A percentile compares a stretch with the other conserved stretches of the same genome.
Conservation (phyloP, 2,113 vertebrate genomes). For the Nycticebus coucang region DNA sequence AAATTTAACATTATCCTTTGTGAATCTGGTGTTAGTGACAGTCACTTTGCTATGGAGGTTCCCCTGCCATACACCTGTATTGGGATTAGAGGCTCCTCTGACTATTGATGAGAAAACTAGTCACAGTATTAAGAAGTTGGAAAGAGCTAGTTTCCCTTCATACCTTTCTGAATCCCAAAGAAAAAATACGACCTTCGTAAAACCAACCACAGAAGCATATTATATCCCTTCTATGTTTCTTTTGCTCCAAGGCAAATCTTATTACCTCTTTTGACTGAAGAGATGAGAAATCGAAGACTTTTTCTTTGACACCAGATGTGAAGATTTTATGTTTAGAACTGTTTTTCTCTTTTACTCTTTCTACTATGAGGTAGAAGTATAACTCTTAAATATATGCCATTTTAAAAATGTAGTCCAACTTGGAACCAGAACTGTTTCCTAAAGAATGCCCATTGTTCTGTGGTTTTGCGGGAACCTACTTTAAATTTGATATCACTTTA, state of each 20-base stretch:
- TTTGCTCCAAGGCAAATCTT: slow-evolving; percentile 5
- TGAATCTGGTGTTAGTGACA: neutral
- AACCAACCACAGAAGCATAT: neutral
- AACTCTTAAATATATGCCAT: neutral
- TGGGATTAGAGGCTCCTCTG: neutral
- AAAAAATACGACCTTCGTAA: neutral
- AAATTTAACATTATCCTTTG: neutral
- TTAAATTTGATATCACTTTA: neutral
- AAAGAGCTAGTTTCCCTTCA: neutral
- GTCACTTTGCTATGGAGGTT: neutral
- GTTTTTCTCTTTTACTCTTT: slow-evolving; percentile 5
- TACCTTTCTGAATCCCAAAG: neutral
- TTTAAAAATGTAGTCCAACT: neutral
- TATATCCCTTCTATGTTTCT: neutral
- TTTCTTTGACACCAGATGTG: neutral
- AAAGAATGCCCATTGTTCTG: neutral
- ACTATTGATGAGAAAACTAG: neutral
- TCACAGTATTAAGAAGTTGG: neutral
- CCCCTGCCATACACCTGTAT: neutral
- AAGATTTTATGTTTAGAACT: neutral
- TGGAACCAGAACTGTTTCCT: neutral
- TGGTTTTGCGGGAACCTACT: neutral
- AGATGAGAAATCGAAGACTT: slow-evolving; percentile 2
- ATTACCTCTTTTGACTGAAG: neutral
- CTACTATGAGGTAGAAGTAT: slow-evolving; percentile 1